Evolutionary conservation across 1,140 invertebrate genomes (phyloP), one percentile per base, ranked within the genome.

Genomic region (Apis dorsata): DNA sequence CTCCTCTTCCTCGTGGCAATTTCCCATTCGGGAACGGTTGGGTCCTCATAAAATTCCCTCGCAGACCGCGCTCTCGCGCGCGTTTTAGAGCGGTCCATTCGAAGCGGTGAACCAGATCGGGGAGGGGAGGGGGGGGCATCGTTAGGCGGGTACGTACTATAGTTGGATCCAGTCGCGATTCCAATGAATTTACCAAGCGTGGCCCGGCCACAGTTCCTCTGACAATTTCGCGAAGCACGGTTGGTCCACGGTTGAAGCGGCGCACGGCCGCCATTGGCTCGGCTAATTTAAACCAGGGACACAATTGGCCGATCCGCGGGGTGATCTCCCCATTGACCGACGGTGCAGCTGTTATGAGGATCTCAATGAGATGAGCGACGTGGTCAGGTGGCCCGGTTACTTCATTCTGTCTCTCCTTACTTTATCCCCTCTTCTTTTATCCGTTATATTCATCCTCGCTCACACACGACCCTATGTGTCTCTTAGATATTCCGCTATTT

Each of bases 341-440:
- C 34, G 34, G 4, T 83, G 89, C 92, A 92, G 91, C 92, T 92
- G 91, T 91, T 90, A 81, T 69, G 88, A 90, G 86, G 84, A 90
- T 90, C 92, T 91, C 92, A 92, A 92, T 92, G 91, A 89, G 88
- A 88, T 85, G 92, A 93, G 90, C 89, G 92, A 90, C 92, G 76
- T 44, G 68, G 83, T 84, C 92, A 93, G 92, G 90, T 92, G 91
- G 82, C 81, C 79, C 85, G 72, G 21, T 53, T 80, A 81, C 34
- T 89, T 75, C 88, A 87, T 85, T 89, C 88, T 81, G 68, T 75
- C 69, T 81, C 68, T 85, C 62, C 77, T 86, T 84, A 85, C 77
- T 74, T 68, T 24, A 71, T 79, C 49, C 34, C 80, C 69, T 59
- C 85, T 90, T 86, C 83, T 55, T 89, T 85, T 76, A 68, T 55